Evolutionary conservation across 2,113 vertebrate species (phyloP), one percentile per base, ranked within the genome.

Genomic region (Thymallus thymallus): DNA sequence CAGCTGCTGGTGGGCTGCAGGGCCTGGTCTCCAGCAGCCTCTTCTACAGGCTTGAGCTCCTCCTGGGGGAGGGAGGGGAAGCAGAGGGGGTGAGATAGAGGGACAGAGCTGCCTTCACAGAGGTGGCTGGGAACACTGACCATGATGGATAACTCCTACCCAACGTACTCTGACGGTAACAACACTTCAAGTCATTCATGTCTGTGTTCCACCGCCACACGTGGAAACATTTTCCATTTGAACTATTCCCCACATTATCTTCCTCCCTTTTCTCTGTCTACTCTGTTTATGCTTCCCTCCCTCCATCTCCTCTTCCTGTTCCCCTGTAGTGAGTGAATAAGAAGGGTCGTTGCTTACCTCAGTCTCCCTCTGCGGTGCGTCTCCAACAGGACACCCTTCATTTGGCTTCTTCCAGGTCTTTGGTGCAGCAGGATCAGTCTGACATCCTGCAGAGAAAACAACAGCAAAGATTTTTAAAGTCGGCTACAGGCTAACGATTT

Each of bases 401-500:
- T 98, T 97, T 96, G 95, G 94, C 94, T 96, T 98, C 89, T 94
- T 95, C 95, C 94, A 96, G 79, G 82, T 96, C 96, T 98, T 99
- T 98, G 96, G 97, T 96, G 93, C 92, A 88, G 90, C 88, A 91
- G 92, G 78, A 92, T 90, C 78, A 79, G 91, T 89, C 81, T 91
- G 95, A 90, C 91, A 95, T 91, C 93, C 91, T 96, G 94, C 3
- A 82, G 0, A 35, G 3, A 66, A 2, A 58, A 6, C 51, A 41
- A 41, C 10, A 41, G 35, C 9, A 41, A 41, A n/a, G 3, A 51
- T 16, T 18, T 18, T 18, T 18, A 51, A 51, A 51, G 48, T 51
- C 4, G 5, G 48, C 48, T 18, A 5, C 18, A 51, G 16, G 5
- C 48, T 51, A 51, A 13, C 12, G 3, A 18, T 51, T 51, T 51